Evolutionary conservation across 1,140 invertebrate genomes (phyloP).

Genomic region (Campoletis sonorensis): DNA sequence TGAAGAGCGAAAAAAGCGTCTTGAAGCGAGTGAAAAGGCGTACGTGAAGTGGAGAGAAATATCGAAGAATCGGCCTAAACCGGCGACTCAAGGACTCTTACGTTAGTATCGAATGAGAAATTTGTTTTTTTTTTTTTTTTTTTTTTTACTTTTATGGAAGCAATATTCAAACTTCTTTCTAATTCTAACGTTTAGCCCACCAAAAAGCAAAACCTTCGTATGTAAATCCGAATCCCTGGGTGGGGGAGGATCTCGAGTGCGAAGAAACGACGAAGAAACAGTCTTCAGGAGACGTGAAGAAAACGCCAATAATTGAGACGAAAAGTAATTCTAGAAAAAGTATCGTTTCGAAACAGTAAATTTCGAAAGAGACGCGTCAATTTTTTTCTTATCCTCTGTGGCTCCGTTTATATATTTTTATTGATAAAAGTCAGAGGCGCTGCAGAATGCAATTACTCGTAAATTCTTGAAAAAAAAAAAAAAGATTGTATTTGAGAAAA

Average conservation of each 20-base stretch:
- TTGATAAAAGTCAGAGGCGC: not conserved
- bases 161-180: constrained; percentile 1
- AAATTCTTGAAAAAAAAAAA: too few relatives aligned
- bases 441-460: not conserved
- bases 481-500: too few relatives aligned
- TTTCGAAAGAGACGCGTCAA: too few relatives aligned
- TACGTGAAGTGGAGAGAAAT: constrained; percentile 70
- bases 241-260: constrained; percentile 54
- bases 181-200: constrained; percentile 65
- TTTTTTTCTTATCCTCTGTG: too few relatives aligned
- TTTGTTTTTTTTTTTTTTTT: not conserved
- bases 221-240: constrained; percentile 71
- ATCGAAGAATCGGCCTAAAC: constrained; percentile 67
- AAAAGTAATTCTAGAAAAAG: constrained; percentile 50
- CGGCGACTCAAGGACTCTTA: constrained; percentile 71
- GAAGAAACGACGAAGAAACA: constrained; percentile 50
- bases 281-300: constrained; percentile 23
- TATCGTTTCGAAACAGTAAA: constrained; percentile 48
- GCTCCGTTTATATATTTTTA: not conserved
- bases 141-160: not conserved
- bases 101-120: constrained; percentile 61
- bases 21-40: constrained; percentile 65
- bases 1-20: constrained; percentile 59
- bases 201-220: constrained; percentile 70
- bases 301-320: constrained; percentile 16